Evolutionary conservation across 2,888 invertebrate species (phyloP), one percentile per base, ranked within the genome.

Genomic region (Eupithecia insigniata): DNA sequence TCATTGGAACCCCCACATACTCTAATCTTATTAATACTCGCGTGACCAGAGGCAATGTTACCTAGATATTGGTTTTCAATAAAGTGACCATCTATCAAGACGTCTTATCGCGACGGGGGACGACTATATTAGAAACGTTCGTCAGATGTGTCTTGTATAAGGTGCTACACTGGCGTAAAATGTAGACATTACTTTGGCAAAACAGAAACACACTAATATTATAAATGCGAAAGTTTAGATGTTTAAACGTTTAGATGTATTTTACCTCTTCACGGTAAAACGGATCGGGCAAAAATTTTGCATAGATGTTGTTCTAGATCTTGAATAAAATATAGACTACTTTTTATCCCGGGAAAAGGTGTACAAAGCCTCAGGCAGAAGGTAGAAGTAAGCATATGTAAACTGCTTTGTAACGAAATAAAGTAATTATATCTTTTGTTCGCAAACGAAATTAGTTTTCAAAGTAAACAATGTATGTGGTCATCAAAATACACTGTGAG

Each of bases 71-170:
- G 92, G 87, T 90, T 92, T 91, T 92, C 92, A 93, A 93, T 93
- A 93, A 87, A 90, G 87, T 88, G 90, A 86, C 89, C 90, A 91
- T 94, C 92, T 86, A 93, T 94, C 94, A 93, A 87, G 86, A 79
- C 85, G 92, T 89, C 91, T 91, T 88, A 87, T 83, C 92, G 78
- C 94, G 74, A 78, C 88, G 77, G 94, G 94, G 91, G 92, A 87
- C 89, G 88, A 87, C 89, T 92, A 91, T 94, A 94, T 94, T 93
- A 93, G 92, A 93, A 89, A 89, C 91, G 92, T 89, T 88, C 89
- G 89, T 92, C 91, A 90, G 89, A 82, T 85, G 79, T 80, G 34
- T 16, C n/a, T 36, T 34, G 80, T 71, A 58, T 65, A 69, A 64
- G 26, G 64, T 39, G 36, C 64, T 36, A 6, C 26, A 36, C 14